Evolutionary conservation across 2,888 invertebrate genomes (phyloP).

Genomic region (Hecatera dysodea): DNA sequence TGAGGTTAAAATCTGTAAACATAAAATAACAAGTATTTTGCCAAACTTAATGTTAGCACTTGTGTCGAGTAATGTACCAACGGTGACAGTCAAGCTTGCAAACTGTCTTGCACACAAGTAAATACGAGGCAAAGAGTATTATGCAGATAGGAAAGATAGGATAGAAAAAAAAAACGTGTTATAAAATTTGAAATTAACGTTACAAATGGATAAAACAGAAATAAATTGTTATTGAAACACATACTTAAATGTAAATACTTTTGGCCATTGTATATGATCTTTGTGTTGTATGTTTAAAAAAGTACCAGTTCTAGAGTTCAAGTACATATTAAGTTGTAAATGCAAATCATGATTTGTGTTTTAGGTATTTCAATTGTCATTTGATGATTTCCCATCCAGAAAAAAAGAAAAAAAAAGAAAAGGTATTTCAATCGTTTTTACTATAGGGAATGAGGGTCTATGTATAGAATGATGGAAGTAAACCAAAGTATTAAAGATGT

Average conservation of each 20-base stretch:
- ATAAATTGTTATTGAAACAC: background rate
- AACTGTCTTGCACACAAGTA: slow-evolving; percentile 71
- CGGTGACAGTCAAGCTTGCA: slow-evolving; percentile 73
- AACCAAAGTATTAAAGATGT: too few species aligned
- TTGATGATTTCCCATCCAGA: too few species aligned
- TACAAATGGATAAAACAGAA: background rate
- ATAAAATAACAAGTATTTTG: slow-evolving; percentile 14
- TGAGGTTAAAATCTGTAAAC: slow-evolving; percentile 11
- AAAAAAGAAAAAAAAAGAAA: too few species aligned
- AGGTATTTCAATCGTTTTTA: too few species aligned
- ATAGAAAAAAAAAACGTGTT: background rate
- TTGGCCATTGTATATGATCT: background rate
- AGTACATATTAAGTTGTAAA: too few species aligned
- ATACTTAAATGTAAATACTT: background rate
- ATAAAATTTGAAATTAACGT: background rate
- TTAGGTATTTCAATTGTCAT: too few species aligned
- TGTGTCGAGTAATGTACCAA: slow-evolving; percentile 60
- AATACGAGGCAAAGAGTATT: slow-evolving; percentile 67
- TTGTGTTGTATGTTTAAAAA: background rate
- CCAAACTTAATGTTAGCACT: slow-evolving; percentile 29
- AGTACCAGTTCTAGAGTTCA: too few species aligned
- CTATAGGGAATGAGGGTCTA: too few species aligned
- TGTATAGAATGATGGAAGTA: too few species aligned
- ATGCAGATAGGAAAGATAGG: slow-evolving; percentile 43
- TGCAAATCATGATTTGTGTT: too few species aligned